Conservation (phyloP, 2,797 vertebrate species). For the Aulostomus chinensis region DNA sequence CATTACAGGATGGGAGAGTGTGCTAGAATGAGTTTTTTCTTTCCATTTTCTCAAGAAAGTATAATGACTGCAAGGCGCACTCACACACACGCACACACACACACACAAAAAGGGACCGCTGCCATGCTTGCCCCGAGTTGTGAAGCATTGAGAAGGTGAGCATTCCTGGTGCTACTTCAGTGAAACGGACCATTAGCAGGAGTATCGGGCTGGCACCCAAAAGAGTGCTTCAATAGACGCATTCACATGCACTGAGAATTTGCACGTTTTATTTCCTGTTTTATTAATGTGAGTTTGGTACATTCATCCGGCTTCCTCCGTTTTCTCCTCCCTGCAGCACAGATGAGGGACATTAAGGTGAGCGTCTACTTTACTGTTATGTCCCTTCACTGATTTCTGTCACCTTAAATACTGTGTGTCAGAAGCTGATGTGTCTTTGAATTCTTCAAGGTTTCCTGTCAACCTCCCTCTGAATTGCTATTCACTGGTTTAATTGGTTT, state of each 20-base stretch:
- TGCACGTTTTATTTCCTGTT: constrained; percentile 72
- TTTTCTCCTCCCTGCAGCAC: constrained; percentile 39
- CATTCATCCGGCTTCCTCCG: constrained; percentile 48
- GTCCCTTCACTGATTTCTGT: constrained; percentile 16
- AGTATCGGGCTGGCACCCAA: constrained; percentile 63
- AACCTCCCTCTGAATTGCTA: constrained; percentile 41
- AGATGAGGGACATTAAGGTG: constrained; percentile 57
- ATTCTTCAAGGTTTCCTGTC: constrained; percentile 40
- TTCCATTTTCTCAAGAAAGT: constrained; percentile 42
- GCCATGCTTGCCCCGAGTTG: constrained; percentile 66
- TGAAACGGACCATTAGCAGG: constrained; percentile 76
- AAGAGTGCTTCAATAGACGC: constrained; percentile 70
- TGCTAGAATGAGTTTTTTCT: constrained; percentile 46
- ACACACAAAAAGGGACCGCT: constrained; percentile 58
- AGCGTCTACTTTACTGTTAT: constrained; percentile 8
- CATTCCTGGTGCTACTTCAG: constrained; percentile 79
- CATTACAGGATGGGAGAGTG: constrained; percentile 75
- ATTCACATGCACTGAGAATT: constrained; percentile 73
- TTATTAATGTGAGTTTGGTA: constrained; percentile 53
- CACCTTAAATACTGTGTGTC: constrained; percentile 15
- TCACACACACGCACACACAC: constrained; percentile 39
- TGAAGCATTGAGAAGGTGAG: constrained; percentile 74
- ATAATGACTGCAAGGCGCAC: constrained; percentile 56
- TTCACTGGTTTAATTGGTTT: constrained; percentile 69
- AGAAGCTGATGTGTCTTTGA: constrained; percentile 40